Evolutionary conservation across 2,888 invertebrate species (phyloP).

Genomic region (Rhagium mordax): DNA sequence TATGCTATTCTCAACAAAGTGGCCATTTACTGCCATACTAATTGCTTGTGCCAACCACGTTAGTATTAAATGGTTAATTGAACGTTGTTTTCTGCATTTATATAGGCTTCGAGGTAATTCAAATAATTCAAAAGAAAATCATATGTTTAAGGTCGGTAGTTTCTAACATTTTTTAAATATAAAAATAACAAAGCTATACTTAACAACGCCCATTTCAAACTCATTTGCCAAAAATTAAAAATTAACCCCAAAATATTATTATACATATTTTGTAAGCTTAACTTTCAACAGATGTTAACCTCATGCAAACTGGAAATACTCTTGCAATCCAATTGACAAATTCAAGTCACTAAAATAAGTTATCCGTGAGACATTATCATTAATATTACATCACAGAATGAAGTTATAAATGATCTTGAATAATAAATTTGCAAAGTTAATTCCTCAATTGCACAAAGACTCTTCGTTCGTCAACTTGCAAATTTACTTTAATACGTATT

Average conservation of each 20-base stretch:
- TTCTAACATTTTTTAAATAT: no score
- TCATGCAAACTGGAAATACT: neutral
- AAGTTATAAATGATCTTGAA: slow-evolving; percentile 10
- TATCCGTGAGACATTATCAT: slow-evolving; percentile 3
- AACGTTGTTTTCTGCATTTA: neutral
- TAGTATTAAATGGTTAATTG: slow-evolving; percentile 20
- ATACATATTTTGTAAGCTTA: neutral
- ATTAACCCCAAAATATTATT: no score
- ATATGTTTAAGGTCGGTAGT: no score
- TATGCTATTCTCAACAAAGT: slow-evolving; percentile 27
- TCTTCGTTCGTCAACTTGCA: slow-evolving; percentile 10
- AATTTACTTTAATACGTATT: slow-evolving; percentile 19
- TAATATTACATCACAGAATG: slow-evolving; percentile 12
- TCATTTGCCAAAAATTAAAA: no score
- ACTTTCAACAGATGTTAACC: neutral
- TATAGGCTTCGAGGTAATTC: neutral
- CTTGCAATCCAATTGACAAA: neutral
- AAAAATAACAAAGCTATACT: no score
- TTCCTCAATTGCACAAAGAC: slow-evolving; percentile 15
- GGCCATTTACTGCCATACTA: slow-evolving; percentile 18
- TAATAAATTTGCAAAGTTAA: slow-evolving; percentile 20
- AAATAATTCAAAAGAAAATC: no score
- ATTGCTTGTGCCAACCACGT: slow-evolving; percentile 23
- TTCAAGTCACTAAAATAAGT: slow-evolving; percentile 4
- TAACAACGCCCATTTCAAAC: no score